Base-by-base conservation (phyloP, 2,888 invertebrate species). In the Osmoderma eremita region DNA sequence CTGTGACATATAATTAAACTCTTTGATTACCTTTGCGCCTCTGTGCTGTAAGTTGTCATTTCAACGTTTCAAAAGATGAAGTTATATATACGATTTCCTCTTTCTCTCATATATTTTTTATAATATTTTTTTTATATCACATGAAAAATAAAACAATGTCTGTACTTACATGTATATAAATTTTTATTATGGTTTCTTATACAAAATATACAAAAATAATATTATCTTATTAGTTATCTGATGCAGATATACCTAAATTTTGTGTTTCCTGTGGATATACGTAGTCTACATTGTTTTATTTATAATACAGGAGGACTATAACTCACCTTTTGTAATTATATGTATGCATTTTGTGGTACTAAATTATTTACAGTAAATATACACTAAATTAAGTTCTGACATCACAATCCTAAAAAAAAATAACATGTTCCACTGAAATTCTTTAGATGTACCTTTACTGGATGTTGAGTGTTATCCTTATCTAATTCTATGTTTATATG, bases 171-270 rank as follows among this genome's bases (percentile, higher is more conserved):
- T n/a, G 13, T 50, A 22, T 15, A 50, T 50, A 30, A 38, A 36
- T 38, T 48, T 67, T 67, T 67, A 67, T 67, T 63, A 18, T 3
- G 15, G 8, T 38, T 13, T 24, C 49, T 65, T 63, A 41, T 54
- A 53, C 18, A 67, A 24, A 63, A 63, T 63, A 39, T 67, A 67
- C 67, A 63, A 54, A 63, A 67, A 15, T 48, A 50, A 50, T 39
- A 38, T 22, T 63, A 50, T 45, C 42, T 39, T 63, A 48, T 63
- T 13, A 13, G 12, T 61, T 63, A 67, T 67, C 67, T 67, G 67
- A 67, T 67, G 64, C 67, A 67, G 67, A 67, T 67, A 67, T 67
- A 67, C 67, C 24, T n/a, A 39, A 18, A 39, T 42, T 45, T 51
- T 63, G 53, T 63, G 51, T 50, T 61, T 56, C 48, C 48, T 20